Evolutionary conservation across 2,888 invertebrate species (phyloP).

Genomic region (Elaeidobius kamerunicus): DNA sequence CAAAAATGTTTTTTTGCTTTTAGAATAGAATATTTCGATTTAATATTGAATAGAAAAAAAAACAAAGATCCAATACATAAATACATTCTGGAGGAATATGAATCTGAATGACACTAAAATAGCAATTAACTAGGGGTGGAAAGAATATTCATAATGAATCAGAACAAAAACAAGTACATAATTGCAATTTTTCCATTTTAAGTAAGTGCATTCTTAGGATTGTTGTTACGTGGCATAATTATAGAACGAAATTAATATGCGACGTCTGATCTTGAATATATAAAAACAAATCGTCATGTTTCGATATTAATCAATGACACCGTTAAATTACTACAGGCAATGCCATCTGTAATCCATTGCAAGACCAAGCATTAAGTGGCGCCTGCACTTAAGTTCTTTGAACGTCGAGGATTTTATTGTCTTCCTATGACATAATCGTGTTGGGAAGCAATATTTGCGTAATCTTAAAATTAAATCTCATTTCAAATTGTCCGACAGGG

Average conservation of each 20-base stretch:
- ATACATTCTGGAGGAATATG: too few species aligned
- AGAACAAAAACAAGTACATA: background rate
- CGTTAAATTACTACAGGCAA: constrained; percentile 21
- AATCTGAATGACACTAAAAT: too few species aligned
- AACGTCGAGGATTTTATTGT: constrained; percentile 14
- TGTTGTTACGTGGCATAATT: constrained; percentile 1
- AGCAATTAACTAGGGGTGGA: too few species aligned
- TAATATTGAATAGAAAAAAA: too few species aligned
- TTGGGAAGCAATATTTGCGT: background rate
- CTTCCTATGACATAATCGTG: background rate
- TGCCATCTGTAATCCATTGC: constrained; percentile 19
- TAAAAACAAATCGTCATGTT: constrained; percentile 17
- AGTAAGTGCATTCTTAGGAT: constrained; percentile 4
- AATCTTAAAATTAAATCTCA: background rate
- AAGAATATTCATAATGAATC: too few species aligned
- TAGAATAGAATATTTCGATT: too few species aligned
- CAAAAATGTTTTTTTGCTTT: too few species aligned
- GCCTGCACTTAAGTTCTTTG: constrained; percentile 14
- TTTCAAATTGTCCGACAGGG: background rate
- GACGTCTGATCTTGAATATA: constrained; percentile 2
- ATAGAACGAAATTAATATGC: constrained; percentile 15
- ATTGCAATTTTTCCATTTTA: background rate
- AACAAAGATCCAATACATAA: too few species aligned
- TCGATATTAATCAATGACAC: constrained; percentile 18
- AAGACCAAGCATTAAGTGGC: constrained; percentile 18